phyloP scores from a whole-genome alignment of 2,797 vertebrate species.

The Alfaro cultratus region DNA sequence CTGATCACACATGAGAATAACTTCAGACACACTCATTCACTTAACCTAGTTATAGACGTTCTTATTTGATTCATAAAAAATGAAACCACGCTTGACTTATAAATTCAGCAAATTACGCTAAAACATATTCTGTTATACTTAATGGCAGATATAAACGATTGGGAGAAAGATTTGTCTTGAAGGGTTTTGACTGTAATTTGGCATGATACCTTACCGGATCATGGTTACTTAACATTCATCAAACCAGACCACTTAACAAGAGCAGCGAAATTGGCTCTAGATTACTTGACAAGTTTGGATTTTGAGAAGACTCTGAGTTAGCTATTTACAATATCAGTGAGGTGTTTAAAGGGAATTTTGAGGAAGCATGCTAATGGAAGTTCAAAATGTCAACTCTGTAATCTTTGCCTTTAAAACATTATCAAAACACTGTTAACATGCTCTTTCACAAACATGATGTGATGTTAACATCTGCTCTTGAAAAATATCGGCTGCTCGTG shows the following conservation, averaged over 20 bases:
- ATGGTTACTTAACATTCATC: slow-evolving; percentile 74
- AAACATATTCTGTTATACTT: slow-evolving; percentile 62
- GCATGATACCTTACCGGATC: slow-evolving; percentile 72
- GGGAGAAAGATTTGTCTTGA: slow-evolving; percentile 77
- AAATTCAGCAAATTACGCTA: slow-evolving; percentile 67
- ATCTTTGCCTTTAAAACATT: neutral
- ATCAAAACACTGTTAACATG: neutral
- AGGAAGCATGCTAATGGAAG: neutral
- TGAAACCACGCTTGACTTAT: slow-evolving; percentile 47
- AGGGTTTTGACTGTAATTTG: slow-evolving; percentile 80
- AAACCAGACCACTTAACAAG: slow-evolving; percentile 63
- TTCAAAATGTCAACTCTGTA: neutral
- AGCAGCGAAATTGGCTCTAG: neutral
- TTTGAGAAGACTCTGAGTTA: neutral
- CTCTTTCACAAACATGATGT: neutral
- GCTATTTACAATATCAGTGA: neutral
- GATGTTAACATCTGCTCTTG: neutral
- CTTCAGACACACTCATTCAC: slow-evolving; percentile 42
- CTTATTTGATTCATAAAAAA: slow-evolving; percentile 64
- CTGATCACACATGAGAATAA: slow-evolving; percentile 50
- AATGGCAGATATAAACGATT: slow-evolving; percentile 60
- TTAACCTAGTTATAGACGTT: slow-evolving; percentile 47
- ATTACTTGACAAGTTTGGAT: neutral
- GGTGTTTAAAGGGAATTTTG: neutral
- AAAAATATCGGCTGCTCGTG: neutral